Conservation (phyloP, 37 sponge, comb jelly and placozoan species). For the Halisarca cf. caerulea region DNA sequence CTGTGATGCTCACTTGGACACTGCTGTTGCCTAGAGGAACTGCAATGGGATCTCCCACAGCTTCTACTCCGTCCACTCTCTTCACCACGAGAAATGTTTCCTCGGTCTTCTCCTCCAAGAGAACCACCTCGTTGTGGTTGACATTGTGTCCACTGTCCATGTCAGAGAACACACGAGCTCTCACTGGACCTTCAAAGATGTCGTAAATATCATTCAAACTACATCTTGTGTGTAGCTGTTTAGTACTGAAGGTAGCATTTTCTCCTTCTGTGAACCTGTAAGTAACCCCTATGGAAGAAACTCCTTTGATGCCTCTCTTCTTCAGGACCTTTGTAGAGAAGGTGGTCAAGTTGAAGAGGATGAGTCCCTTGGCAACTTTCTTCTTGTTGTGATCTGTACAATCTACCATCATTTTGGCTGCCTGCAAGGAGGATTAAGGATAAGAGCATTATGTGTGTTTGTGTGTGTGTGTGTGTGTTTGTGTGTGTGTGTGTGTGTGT, state of each 20-base stretch:
- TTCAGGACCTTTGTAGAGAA: neutral
- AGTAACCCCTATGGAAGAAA: neutral
- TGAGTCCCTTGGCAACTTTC: neutral
- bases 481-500: neutral
- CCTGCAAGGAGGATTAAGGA: neutral
- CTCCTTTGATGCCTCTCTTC: slow-evolving; percentile 11
- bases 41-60: too few relatives aligned
- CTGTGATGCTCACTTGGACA: too few relatives aligned
- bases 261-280: neutral
- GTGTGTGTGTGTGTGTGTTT: neutral
- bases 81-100: neutral
- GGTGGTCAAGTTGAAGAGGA: slow-evolving; percentile 1
- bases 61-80: neutral
- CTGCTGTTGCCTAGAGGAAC: too few relatives aligned
- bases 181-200: neutral
- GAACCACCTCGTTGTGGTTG: neutral
- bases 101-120: neutral
- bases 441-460: neutral
- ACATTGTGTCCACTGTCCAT: neutral
- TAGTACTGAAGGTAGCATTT: neutral
- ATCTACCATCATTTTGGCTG: neutral
- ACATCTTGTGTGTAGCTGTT: neutral
- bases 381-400: neutral
- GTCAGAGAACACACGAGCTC: neutral
- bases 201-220: neutral